Conservation (phyloP, 2,888 invertebrate species). For the Petrolisthes cinctipes region DNA sequence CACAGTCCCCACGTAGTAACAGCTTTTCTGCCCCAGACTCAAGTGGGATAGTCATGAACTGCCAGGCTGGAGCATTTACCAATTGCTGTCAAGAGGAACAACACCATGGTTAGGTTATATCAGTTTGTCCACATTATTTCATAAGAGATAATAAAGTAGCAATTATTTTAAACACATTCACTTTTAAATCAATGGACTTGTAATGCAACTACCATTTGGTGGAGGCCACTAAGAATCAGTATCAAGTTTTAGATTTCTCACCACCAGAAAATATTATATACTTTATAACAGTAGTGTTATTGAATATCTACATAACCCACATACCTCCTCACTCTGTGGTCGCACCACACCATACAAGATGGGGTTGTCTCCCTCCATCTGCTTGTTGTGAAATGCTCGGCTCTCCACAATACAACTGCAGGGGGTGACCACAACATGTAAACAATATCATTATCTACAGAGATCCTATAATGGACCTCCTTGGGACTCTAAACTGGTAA, state of each 20-base stretch:
- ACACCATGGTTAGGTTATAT: neutral
- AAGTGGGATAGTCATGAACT: conserved; percentile 60
- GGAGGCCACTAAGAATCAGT: too few species aligned
- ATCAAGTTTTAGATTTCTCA: too few species aligned
- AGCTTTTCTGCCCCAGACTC: conserved; percentile 63
- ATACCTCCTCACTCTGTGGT: conserved; percentile 47
- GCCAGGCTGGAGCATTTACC: conserved; percentile 63
- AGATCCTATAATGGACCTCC: neutral
- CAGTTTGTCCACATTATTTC: too few species aligned
- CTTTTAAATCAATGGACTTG: too few species aligned
- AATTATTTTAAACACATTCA: too few species aligned
- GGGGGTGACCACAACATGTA: neutral
- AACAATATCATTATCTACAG: neutral
- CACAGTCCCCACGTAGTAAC: conserved; percentile 87
- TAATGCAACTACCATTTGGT: too few species aligned
- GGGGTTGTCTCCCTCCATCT: conserved; percentile 62
- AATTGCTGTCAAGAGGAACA: conserved; percentile 43
- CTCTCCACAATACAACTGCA: conserved; percentile 64
- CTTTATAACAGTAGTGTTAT: neutral
- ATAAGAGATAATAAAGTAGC: too few species aligned
- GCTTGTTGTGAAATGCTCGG: conserved; percentile 63
- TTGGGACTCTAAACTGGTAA: too few species aligned
- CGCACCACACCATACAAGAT: conserved; percentile 51
- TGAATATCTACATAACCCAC: neutral
- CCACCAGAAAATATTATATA: neutral